A percentile compares a stretch with the other conserved stretches of the same genome.
These are phyloP conservation scores for Gasteruption jaculator DNA, from an alignment of 2,888 invertebrate species.

Conservation along the genomic window DNA sequence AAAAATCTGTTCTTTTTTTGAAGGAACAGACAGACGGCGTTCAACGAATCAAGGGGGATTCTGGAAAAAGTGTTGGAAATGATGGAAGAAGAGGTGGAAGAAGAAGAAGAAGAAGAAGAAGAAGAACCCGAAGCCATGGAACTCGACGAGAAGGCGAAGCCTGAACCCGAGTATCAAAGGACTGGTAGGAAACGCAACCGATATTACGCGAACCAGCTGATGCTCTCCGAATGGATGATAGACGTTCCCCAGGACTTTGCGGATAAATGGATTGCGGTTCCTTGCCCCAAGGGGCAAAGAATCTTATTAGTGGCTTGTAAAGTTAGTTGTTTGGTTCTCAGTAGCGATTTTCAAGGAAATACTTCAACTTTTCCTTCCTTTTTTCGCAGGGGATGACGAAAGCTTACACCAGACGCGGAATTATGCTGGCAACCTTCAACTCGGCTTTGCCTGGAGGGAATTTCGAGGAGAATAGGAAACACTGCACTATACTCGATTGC, in stretches of 20 bases:
- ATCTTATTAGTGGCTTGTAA: slow-evolving; percentile 74
- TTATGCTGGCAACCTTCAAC: slow-evolving; percentile 32
- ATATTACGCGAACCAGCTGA: slow-evolving; percentile 59
- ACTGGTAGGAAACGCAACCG: slow-evolving; percentile 21
- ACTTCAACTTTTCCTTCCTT: slow-evolving; percentile 14
- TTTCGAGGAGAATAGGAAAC: slow-evolving; percentile 41
- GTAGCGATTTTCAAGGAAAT: slow-evolving; percentile 7
- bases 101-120: slow-evolving; percentile 21
- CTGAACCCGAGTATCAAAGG: slow-evolving; percentile 4
- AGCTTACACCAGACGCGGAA: slow-evolving; percentile 65
- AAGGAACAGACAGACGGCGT: slow-evolving; percentile 38
- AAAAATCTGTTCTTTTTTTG: slow-evolving; percentile 10
- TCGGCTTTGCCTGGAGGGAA: slow-evolving; percentile 74
- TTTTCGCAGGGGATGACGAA: slow-evolving; percentile 64
- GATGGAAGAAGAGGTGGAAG: slow-evolving; percentile 25
- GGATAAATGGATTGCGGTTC: slow-evolving; percentile 68
- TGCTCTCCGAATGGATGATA: slow-evolving; percentile 91
- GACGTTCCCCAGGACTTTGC: slow-evolving; percentile 76
- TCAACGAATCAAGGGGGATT: slow-evolving; percentile 53
- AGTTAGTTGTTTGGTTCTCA: slow-evolving; percentile 47
- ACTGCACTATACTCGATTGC: slow-evolving; percentile 76
- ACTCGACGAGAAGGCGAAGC: slow-evolving; percentile 16
- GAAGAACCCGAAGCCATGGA: slow-evolving; percentile 21
- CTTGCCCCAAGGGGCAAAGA: slow-evolving; percentile 82
- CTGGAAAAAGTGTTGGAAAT: slow-evolving; percentile 39